Percentiles rank a stretch among this genome's conserved stretches.
Evolutionary conservation across 2,113 vertebrate genomes (phyloP).

Genomic region (Cepphus grylle): DNA sequence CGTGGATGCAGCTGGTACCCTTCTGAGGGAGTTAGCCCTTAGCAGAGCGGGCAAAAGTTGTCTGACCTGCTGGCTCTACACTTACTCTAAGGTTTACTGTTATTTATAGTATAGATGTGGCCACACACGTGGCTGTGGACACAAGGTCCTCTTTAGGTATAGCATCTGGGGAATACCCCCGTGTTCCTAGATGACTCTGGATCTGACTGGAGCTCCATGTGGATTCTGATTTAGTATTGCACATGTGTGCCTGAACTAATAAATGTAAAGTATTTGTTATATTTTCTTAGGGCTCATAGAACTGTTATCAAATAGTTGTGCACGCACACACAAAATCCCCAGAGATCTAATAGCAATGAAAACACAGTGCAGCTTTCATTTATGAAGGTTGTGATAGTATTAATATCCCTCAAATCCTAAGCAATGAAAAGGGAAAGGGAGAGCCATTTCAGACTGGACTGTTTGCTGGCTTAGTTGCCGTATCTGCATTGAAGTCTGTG

Average conservation of each 20-base stretch:
- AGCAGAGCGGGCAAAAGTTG: background rate
- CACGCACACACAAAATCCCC: fast-evolving
- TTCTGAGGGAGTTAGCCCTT: background rate
- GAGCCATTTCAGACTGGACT: background rate
- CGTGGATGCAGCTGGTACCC: background rate
- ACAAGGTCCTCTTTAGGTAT: background rate
- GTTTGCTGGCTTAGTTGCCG: background rate
- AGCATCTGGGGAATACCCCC: background rate
- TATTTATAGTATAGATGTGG: background rate
- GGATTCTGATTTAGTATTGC: background rate
- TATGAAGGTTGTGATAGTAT: background rate
- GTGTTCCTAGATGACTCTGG: background rate
- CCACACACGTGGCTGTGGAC: background rate
- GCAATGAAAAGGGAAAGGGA: background rate
- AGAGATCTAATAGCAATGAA: background rate
- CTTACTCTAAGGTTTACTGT: background rate
- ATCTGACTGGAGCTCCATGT: background rate
- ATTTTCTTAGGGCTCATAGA: background rate
- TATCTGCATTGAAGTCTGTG: background rate
- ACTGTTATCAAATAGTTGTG: background rate
- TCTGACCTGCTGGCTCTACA: background rate
- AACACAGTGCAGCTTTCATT: background rate
- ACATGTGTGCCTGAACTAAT: background rate
- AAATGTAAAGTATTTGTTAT: background rate
- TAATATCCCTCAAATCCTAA: background rate